Conservation (phyloP, 1,140 invertebrate species). For the Ips typographus region DNA sequence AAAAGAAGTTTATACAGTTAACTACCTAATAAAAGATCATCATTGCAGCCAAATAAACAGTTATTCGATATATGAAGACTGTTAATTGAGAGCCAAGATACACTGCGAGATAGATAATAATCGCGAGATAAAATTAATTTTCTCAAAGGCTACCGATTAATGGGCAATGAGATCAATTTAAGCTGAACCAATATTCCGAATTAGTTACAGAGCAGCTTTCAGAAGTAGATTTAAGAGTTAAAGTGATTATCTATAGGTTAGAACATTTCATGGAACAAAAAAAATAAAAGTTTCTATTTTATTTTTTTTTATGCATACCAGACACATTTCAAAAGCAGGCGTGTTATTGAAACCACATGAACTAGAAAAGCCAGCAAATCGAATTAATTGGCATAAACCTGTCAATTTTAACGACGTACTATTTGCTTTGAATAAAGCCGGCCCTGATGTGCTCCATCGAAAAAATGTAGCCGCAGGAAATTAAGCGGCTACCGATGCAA, state of each 20-base stretch:
- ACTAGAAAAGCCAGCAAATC: not conserved
- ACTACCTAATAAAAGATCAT: not conserved
- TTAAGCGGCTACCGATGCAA: slow-evolving; percentile 37
- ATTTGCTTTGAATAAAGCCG: slow-evolving; percentile 6
- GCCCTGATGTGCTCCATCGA: slow-evolving; percentile 13
- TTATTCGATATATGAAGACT: slow-evolving; percentile 27
- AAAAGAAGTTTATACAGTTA: no score
- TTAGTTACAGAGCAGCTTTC: not conserved
- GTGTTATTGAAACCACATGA: not conserved
- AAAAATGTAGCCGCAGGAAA: slow-evolving; percentile 29
- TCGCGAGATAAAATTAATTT: slow-evolving; percentile 32
- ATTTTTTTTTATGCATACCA: not conserved
- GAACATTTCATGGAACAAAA: not conserved
- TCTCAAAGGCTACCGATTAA: slow-evolving; percentile 37
- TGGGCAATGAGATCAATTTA: slow-evolving; percentile 22
- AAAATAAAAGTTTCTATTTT: not conserved
- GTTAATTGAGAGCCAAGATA: slow-evolving; percentile 28
- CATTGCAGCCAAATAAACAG: slow-evolving; percentile 19
- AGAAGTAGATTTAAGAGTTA: not conserved
- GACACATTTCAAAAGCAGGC: not conserved
- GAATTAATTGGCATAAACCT: not conserved
- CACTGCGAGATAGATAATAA: slow-evolving; percentile 30
- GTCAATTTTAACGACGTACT: slow-evolving; percentile 1
- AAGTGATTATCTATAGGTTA: not conserved
- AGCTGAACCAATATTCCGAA: slow-evolving; percentile 31